Base-by-base conservation (phyloP, 2,113 vertebrate genomes). In the Ceuthmochares aereus region DNA sequence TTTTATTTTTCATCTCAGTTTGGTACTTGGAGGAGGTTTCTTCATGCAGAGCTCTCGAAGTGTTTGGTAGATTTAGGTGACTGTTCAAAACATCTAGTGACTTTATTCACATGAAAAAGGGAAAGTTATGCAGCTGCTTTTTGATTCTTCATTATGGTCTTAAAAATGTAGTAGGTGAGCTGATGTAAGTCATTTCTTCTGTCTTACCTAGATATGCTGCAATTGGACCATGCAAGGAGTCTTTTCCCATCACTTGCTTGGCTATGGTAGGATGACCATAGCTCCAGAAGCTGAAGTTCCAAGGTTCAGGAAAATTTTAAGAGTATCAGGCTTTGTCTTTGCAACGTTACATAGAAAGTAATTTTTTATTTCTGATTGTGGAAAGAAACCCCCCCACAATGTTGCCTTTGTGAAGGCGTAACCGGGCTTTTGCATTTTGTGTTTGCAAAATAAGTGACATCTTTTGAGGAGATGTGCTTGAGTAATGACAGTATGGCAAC, bases 341-440 rank as follows among this genome's bases (percentile, higher is more conserved):
- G 19, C 5, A 36, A 3, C 2, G 12, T 8, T 36, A 9, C 8
- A 40, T 6, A 76, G 42, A 47, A 75, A 51, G 7, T 12, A 72
- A 15, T 8, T 40, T 88, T 79, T 84, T 59, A 32, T 62, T 72
- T 86, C 14, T 4, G 1, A 10, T 23, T 77, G 14, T 74, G 34
- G 32, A 59, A 89, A 7, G 4, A 25, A 34, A 64, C 27, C 0
- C 0, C 3, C 14, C 3, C 14, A 13, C 7, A 45, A 5, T 34
- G 10, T 36, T 87, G 8, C 29, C 26, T 73, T 73, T 70, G 8
- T 42, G 14, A 73, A 55, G 7, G 7, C 21, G 8, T 58, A 49
- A 12, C 5, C 14, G 62, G 29, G 20, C 29, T 67, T 73, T n/a
- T 62, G 21, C 17, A 23, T 84, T 76, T 69, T 83, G 15, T 19